phyloP scores from a whole-genome alignment of 2,797 vertebrate species.

The Melanotaenia pygmaea region DNA sequence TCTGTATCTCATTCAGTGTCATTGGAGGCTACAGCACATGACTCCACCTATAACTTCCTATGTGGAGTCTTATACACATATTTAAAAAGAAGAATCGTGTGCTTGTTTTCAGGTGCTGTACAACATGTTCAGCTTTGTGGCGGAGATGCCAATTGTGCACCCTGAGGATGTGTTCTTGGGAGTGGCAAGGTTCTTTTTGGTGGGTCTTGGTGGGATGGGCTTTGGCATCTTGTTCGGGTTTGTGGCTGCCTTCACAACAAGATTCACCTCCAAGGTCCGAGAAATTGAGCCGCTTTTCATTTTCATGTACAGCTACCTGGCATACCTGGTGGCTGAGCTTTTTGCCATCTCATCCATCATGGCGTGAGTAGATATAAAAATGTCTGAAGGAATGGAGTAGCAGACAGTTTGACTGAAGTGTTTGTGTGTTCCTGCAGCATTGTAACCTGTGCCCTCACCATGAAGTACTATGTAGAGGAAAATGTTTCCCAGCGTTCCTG shows the following conservation, averaged over 20 bases:
- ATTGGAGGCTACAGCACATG: conserved; percentile 32
- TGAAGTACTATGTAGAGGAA: conserved; percentile 98
- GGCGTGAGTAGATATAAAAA: conserved; percentile 88
- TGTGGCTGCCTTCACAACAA: conserved; percentile 94
- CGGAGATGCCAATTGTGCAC: conserved; percentile 90
- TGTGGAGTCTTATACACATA: neutral
- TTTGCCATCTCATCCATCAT: conserved; percentile 96
- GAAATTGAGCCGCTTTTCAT: conserved; percentile 98
- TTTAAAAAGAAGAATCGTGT: neutral
- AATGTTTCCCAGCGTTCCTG: conserved; percentile 97
- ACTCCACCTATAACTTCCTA: conserved; percentile 30
- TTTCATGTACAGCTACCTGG: conserved; percentile 97
- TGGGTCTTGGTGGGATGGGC: conserved; percentile 90
- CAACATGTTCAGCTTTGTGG: conserved; percentile 95
- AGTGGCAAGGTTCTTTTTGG: conserved; percentile 91
- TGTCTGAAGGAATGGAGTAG: neutral
- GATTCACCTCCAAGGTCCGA: conserved; percentile 92
- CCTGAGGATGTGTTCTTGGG: conserved; percentile 91
- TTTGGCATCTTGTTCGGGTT: conserved; percentile 94
- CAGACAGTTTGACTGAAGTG: neutral
- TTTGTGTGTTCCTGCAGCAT: conserved; percentile 83
- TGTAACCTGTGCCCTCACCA: conserved; percentile 94
- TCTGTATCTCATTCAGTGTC: neutral
- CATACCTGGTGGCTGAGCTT: conserved; percentile 95
- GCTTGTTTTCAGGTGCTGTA: conserved; percentile 88